Base-by-base conservation (phyloP, 2,797 vertebrate genomes). In the Coregonus sp. region DNA sequence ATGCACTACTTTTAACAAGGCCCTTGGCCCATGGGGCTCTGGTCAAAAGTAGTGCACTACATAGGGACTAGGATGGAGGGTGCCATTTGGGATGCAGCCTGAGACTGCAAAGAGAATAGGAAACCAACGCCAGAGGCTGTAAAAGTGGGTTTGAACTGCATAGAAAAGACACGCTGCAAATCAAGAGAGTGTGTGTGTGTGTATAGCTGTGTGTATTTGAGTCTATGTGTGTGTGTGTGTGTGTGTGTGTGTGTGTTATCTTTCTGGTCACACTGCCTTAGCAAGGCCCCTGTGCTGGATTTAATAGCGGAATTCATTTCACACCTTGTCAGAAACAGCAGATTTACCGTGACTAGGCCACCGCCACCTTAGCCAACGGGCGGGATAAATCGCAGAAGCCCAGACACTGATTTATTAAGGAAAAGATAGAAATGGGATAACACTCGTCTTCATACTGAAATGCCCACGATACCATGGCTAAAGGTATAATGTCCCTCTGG, bases 311-410 rank as follows among this genome's bases (percentile, higher is more conserved):
- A 85, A 89, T 89, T 82, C 81, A 91, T 90, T 89, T 91, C 84
- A 90, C 85, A 90, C 87, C 81, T 85, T 87, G 84, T 87, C 86
- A 88, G 85, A 91, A 88, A 86, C 86, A 88, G 86, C 85, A 88
- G 87, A 91, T 91, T 90, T 88, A 91, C 85, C 37, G 67, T 87
- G 87, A 90, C 85, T 70, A 33, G 82, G 79, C 85, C 81, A 86
- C 86, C 83, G 73, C 89, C 81, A 86, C 79, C 65, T 71, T 79
- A 86, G 87, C 90, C 84, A 84, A 33, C 73, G 82, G 81, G 85
- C 86, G 78, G 33, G 78, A 89, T 91, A 91, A 91, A 93, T 90
- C 25, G 73, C 75, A 78, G 74, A 50, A 86, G 85, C 73, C 67
- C 75, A 70, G 81, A 56, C 74, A 33, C 79, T 89, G 77, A 79